Evolutionary conservation across 2,888 invertebrate genomes (phyloP).

Genomic region (Chromoteleia sp.): DNA sequence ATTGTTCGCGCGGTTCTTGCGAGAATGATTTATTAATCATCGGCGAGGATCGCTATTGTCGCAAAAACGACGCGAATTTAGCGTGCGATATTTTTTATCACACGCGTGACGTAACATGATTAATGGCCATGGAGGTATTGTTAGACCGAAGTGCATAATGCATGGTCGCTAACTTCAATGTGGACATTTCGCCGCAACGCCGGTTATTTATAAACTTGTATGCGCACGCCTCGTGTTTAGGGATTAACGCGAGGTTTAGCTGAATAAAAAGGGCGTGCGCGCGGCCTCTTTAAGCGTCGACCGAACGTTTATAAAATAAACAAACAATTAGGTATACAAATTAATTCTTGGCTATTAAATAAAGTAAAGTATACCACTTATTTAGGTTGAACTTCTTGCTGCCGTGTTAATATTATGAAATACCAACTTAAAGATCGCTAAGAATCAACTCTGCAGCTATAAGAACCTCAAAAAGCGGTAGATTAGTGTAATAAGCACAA

Average conservation of each 20-base stretch:
- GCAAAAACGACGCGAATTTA: slow-evolving; percentile 37
- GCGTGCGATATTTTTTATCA: slow-evolving; percentile 45
- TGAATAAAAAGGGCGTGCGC: slow-evolving; percentile 28
- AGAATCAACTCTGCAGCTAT: too few relatives aligned
- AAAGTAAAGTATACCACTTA: too few relatives aligned
- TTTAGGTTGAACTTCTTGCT: too few relatives aligned
- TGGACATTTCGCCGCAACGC: slow-evolving; percentile 49
- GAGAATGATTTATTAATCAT: slow-evolving; percentile 28
- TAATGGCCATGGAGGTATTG: slow-evolving; percentile 60
- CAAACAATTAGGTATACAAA: too few relatives aligned
- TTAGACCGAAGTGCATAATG: slow-evolving; percentile 61
- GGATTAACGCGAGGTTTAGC: slow-evolving; percentile 40
- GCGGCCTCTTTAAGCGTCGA: neutral
- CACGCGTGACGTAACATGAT: slow-evolving; percentile 57
- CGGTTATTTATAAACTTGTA: slow-evolving; percentile 58
- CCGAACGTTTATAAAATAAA: slow-evolving; percentile 16
- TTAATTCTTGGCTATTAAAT: too few relatives aligned
- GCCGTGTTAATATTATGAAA: too few relatives aligned
- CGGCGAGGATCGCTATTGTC: slow-evolving; percentile 10
- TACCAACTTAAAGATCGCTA: too few relatives aligned
- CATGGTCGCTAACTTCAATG: slow-evolving; percentile 52
- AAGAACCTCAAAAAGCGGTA: too few relatives aligned
- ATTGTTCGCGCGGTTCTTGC: slow-evolving; percentile 6
- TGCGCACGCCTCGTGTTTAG: slow-evolving; percentile 40
- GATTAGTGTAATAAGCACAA: too few relatives aligned